A percentile compares a stretch with the other conserved stretches of the same genome.
phyloP scores from a whole-genome alignment of 2,797 vertebrate genomes.

The Coregonus suidteri region DNA sequence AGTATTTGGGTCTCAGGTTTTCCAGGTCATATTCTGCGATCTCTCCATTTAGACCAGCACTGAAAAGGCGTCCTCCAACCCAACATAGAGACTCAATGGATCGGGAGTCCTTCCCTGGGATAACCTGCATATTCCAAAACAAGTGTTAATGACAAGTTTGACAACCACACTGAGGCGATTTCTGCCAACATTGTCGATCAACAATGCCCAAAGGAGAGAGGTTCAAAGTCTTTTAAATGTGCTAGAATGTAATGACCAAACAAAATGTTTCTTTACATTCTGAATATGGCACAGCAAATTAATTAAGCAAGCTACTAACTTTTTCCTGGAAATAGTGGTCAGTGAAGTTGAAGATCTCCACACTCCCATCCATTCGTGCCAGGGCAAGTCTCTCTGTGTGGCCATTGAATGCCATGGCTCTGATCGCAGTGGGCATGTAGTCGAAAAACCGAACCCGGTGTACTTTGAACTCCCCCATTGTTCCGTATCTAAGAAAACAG shows the following conservation, averaged over 20 bases:
- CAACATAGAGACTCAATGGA: conserved; percentile 85
- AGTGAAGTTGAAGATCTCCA: conserved; percentile 86
- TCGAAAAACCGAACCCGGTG: conserved; percentile 93
- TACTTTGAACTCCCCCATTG: conserved; percentile 91
- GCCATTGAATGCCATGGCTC: conserved; percentile 77
- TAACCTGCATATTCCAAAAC: conserved; percentile 72
- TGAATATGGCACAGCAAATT: not conserved
- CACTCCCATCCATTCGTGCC: conserved; percentile 81
- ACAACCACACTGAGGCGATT: not conserved
- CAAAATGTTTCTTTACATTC: not conserved
- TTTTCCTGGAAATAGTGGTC: conserved; percentile 91
- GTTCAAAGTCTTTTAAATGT: no score
- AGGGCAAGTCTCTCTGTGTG: conserved; percentile 73
- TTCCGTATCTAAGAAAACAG: not conserved
- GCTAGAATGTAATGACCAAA: no score
- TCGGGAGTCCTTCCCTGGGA: conserved; percentile 81
- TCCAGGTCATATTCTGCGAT: conserved; percentile 88
- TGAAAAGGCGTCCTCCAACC: conserved; percentile 84
- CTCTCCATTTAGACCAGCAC: conserved; percentile 85
- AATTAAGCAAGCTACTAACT: conserved; percentile 62
- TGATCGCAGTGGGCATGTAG: conserved; percentile 85
- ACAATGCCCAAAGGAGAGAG: not conserved
- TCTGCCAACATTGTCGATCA: not conserved
- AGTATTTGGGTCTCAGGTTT: conserved; percentile 73
- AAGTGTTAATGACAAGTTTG: not conserved